Conservation (phyloP, 2,113 vertebrate species). For the Tympanuchus pallidicinctus region DNA sequence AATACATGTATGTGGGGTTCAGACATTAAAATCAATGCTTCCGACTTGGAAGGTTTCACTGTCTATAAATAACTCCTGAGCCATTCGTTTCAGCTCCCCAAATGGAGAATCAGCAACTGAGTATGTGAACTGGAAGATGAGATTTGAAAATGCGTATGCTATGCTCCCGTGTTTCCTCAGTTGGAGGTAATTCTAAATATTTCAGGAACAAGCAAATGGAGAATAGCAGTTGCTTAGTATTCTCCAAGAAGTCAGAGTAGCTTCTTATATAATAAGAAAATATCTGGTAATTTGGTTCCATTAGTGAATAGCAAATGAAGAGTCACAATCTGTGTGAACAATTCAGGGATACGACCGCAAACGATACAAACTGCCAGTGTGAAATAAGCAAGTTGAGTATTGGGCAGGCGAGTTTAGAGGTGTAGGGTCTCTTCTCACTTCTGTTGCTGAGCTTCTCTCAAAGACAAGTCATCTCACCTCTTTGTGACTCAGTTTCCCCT, state of each 20-base stretch:
- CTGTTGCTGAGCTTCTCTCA: background rate
- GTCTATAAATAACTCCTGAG: background rate
- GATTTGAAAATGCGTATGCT: background rate
- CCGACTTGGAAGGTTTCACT: background rate
- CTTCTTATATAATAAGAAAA: background rate
- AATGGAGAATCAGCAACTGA: background rate
- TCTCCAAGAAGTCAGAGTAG: background rate
- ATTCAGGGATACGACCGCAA: background rate
- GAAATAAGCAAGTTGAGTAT: background rate
- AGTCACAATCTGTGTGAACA: background rate
- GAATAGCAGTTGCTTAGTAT: background rate
- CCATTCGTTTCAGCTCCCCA: slow-evolving; percentile 6
- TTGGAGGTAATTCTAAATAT: background rate
- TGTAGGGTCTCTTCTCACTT: background rate
- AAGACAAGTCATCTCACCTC: background rate
- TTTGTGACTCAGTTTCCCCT: background rate
- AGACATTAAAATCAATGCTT: slow-evolving; percentile 34
- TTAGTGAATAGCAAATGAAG: background rate
- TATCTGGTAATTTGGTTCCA: background rate
- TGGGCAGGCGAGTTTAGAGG: background rate
- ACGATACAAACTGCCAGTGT: background rate
- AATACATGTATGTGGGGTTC: background rate
- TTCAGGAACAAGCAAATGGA: background rate
- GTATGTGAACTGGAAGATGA: background rate
- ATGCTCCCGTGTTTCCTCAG: background rate